A percentile compares a stretch with the other conserved stretches of the same genome.
Conservation (phyloP, 1,140 invertebrate genomes). For the Cydia amplana region DNA sequence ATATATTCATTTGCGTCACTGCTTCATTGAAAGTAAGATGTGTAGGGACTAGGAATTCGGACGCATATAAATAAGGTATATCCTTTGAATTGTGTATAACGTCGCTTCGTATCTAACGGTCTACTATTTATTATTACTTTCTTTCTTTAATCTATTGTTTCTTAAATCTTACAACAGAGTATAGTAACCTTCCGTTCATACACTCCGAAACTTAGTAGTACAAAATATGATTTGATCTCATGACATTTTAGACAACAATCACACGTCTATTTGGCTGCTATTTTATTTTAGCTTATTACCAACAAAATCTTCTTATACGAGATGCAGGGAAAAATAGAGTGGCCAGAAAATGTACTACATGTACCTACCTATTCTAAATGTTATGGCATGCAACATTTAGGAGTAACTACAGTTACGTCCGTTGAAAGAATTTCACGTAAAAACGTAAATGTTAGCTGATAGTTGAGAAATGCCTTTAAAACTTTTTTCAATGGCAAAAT, state of each 20-base stretch:
- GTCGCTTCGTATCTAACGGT: not conserved
- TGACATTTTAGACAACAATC: too few species aligned
- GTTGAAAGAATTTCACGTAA: not conserved
- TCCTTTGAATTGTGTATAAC: not conserved
- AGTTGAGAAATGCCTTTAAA: not conserved
- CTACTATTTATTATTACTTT: not conserved
- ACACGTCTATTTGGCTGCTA: too few species aligned
- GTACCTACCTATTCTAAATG: not conserved
- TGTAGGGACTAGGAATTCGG: not conserved
- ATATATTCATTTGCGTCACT: constrained; percentile 5
- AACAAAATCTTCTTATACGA: too few species aligned
- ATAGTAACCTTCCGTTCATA: too few species aligned
- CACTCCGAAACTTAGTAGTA: too few species aligned
- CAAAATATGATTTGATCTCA: too few species aligned
- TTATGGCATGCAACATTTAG: not conserved
- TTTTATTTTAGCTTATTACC: too few species aligned
- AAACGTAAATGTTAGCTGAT: not conserved
- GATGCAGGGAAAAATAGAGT: too few species aligned
- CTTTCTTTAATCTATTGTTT: not conserved
- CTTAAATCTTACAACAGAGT: too few species aligned
- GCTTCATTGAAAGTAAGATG: constrained; percentile 10
- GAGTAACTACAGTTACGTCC: not conserved
- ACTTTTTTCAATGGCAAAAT: not conserved
- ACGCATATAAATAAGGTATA: constrained; percentile 1
- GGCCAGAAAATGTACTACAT: not conserved